These are phyloP conservation scores for Lutra lutra DNA, from an alignment of 2,797 vertebrate species.

Conservation along the genomic window DNA sequence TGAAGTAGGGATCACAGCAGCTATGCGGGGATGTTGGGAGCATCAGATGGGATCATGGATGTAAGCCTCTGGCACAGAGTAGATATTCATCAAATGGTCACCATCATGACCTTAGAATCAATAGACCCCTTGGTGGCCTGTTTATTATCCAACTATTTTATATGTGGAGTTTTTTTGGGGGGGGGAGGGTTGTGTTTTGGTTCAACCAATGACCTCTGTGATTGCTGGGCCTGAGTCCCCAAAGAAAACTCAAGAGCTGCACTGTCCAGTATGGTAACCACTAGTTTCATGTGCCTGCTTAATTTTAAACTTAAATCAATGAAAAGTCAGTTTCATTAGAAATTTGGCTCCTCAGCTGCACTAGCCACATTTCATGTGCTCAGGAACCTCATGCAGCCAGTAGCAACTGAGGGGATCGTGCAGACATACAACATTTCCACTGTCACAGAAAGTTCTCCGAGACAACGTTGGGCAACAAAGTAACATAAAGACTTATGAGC, in stretches of 20 bases:
- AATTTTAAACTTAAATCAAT: background rate
- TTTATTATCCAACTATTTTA: background rate
- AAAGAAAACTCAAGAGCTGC: background rate
- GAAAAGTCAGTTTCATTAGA: background rate
- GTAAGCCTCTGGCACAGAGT: background rate
- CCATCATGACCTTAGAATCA: background rate
- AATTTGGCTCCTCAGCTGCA: background rate
- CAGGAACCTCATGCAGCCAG: background rate
- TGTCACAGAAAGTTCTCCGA: background rate
- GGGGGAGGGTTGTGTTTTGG: too few relatives aligned
- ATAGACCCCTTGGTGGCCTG: too few relatives aligned
- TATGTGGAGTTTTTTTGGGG: background rate
- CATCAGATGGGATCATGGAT: background rate
- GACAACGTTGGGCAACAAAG: background rate
- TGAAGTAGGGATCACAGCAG: too few relatives aligned
- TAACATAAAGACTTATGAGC: background rate
- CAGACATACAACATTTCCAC: rapidly evolving
- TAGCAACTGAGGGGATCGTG: rapidly evolving
- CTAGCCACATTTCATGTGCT: background rate
- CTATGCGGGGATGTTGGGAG: background rate
- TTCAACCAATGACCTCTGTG: background rate
- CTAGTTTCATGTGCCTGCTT: background rate
- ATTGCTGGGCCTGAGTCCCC: background rate
- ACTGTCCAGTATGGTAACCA: background rate
- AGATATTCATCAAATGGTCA: background rate